Evolutionary conservation across 2,888 invertebrate species (phyloP).

Genomic region (Alcis repandata): DNA sequence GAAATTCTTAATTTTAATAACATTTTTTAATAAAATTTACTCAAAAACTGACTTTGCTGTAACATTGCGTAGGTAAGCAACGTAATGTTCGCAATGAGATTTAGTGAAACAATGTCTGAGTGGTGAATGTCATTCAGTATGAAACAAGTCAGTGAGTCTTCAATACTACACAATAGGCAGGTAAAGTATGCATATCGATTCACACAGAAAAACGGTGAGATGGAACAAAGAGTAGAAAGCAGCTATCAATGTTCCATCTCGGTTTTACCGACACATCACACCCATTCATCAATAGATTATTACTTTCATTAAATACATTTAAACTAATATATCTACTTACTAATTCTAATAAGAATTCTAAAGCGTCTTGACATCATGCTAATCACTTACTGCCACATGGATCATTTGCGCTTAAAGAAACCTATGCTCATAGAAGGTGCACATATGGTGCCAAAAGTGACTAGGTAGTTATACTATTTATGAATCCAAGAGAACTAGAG

Average conservation of each 20-base stretch:
- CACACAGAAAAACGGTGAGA: slow-evolving; percentile 58
- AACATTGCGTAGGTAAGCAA: slow-evolving; percentile 47
- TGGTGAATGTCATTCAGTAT: slow-evolving; percentile 61
- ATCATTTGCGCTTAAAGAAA: slow-evolving; percentile 31
- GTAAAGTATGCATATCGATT: slow-evolving; percentile 47
- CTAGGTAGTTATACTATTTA: slow-evolving; percentile 29
- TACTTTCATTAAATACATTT: slow-evolving; percentile 44
- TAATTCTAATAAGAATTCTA: slow-evolving; percentile 47
- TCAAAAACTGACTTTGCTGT: slow-evolving; percentile 44
- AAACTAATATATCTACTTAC: slow-evolving; percentile 39
- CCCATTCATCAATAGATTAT: slow-evolving; percentile 32
- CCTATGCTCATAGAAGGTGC: slow-evolving; percentile 18
- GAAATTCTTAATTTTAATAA: slow-evolving; percentile 68
- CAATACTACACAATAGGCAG: slow-evolving; percentile 56
- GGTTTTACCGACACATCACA: slow-evolving; percentile 31
- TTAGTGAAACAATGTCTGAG: slow-evolving; percentile 71
- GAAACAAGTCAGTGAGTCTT: slow-evolving; percentile 47
- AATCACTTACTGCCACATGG: slow-evolving; percentile 46
- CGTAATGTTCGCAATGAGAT: slow-evolving; percentile 41
- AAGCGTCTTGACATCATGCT: slow-evolving; percentile 55
- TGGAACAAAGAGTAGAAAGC: slow-evolving; percentile 67
- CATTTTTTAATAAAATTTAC: slow-evolving; percentile 48
- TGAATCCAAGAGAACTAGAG: slow-evolving; percentile 26
- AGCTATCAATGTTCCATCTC: slow-evolving; percentile 51
- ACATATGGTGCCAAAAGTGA: slow-evolving; percentile 31